Percentiles rank a stretch among this genome's conserved stretches.
phyloP scores from a whole-genome alignment of 2,113 vertebrate genomes.

The Zosterops lateralis region DNA sequence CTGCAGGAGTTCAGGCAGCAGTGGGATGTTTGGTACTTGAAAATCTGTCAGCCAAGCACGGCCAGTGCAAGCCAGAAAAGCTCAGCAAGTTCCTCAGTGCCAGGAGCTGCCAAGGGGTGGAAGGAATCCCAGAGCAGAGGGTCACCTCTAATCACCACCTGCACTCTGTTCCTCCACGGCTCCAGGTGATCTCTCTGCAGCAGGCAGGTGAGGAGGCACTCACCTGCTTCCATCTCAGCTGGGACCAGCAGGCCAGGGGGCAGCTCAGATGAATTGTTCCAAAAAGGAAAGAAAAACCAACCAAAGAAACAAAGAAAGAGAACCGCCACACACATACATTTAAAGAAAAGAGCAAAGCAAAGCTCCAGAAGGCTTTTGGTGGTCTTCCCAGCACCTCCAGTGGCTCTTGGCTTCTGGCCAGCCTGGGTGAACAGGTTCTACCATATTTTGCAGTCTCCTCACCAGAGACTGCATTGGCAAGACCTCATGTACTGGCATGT shows the following conservation, averaged over 20 bases:
- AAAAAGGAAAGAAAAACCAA: not conserved
- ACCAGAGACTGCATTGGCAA: not conserved
- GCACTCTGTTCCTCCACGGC: not conserved
- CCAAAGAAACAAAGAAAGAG: not conserved
- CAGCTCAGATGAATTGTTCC: not conserved
- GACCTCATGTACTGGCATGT: not conserved
- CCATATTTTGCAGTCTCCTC: not conserved
- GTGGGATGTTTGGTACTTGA: not conserved
- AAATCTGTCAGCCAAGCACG: not conserved
- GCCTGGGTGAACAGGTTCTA: not conserved
- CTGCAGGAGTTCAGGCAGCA: not conserved
- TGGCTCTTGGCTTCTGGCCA: not conserved
- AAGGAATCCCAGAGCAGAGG: not conserved
- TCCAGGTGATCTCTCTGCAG: not conserved
- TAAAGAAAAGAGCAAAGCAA: not conserved
- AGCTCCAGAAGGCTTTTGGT: not conserved
- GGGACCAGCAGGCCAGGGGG: not conserved
- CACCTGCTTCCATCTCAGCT: not conserved
- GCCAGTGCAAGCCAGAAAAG: not conserved
- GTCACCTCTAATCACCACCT: not conserved
- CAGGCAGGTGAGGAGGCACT: not conserved
- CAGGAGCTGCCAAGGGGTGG: not conserved
- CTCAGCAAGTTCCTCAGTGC: not conserved
- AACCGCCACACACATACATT: fast-evolving
- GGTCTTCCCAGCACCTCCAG: not conserved